Percentiles rank a stretch among this genome's conserved stretches.
Evolutionary conservation across 2,797 vertebrate species (phyloP).

Genomic region (Rhinophrynus dorsalis): DNA sequence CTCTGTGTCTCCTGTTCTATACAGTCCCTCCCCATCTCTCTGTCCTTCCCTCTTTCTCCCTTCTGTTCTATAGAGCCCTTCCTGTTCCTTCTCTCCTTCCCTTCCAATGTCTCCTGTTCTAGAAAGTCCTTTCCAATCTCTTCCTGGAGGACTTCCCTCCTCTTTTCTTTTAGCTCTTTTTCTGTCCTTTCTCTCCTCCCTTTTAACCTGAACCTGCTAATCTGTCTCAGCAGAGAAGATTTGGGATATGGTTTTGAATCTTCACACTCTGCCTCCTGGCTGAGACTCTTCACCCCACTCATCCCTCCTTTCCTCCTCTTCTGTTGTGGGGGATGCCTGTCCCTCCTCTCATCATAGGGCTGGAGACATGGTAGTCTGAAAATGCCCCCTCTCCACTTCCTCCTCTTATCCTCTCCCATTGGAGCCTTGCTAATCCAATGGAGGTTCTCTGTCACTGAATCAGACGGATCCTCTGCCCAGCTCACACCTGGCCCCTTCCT

Average conservation of each 20-base stretch:
- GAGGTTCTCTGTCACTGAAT: too few species aligned
- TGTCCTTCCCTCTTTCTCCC: background rate
- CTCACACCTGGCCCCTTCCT: background rate
- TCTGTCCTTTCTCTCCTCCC: background rate
- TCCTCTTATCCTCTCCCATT: background rate
- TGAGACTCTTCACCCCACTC: background rate
- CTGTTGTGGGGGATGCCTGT: background rate
- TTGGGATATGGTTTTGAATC: slow-evolving; percentile 3
- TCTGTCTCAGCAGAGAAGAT: slow-evolving; percentile 13
- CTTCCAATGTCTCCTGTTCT: background rate
- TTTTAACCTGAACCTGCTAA: slow-evolving; percentile 12
- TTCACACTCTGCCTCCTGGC: background rate
- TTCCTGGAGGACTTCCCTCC: background rate
- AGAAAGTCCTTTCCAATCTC: background rate
- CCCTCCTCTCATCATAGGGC: slow-evolving; percentile 9
- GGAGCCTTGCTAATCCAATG: too few species aligned
- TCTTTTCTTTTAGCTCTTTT: background rate
- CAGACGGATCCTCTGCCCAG: background rate
- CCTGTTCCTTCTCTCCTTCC: background rate
- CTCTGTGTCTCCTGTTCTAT: too few species aligned
- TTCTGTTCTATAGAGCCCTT: background rate
- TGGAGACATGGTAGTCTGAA: slow-evolving; percentile 28
- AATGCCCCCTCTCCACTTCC: background rate
- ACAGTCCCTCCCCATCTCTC: too few species aligned
- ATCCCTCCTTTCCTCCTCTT: background rate